Conservation (phyloP, 1,140 invertebrate species). For the Drosophila pallidifrons region DNA sequence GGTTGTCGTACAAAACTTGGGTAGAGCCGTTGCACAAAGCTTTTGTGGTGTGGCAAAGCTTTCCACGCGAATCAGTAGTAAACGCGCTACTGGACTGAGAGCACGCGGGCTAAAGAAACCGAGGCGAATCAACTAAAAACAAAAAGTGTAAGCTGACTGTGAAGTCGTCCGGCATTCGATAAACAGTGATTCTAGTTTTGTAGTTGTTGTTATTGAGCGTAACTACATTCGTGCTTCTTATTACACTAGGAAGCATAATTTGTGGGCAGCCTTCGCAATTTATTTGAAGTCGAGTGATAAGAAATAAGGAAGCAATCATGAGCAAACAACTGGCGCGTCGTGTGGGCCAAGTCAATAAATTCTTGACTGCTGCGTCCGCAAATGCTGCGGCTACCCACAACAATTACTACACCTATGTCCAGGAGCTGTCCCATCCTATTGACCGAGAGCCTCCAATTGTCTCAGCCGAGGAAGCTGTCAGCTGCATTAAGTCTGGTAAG, state of each 20-base stretch:
- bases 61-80: conserved; percentile 33
- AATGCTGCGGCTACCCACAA: conserved; percentile 57
- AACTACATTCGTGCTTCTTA: neutral
- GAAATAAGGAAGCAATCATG: conserved; percentile 39
- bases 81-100: conserved; percentile 43
- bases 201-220: too few relatives aligned
- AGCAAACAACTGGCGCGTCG: conserved; percentile 63
- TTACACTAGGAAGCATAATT: too few relatives aligned
- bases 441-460: conserved; percentile 85
- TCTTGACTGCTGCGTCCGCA: conserved; percentile 40
- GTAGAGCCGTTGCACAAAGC: conserved; percentile 17
- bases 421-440: conserved; percentile 86
- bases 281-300: conserved; percentile 4
- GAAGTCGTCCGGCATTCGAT: neutral
- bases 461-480: conserved; percentile 85
- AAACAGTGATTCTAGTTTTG: conserved; percentile 6
- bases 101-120: neutral
- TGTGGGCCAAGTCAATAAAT: conserved; percentile 48
- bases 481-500: conserved; percentile 87
- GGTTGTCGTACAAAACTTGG: neutral
- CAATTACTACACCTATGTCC: conserved; percentile 86
- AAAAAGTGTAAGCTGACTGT: neutral
- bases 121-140: neutral
- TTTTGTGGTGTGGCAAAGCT: conserved; percentile 40
- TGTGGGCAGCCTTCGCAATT: neutral